These are phyloP conservation scores for Pelagia noctiluca DNA, from an alignment of 30 jellyfish, hydroid and myxozoan genomes.

Conservation along the genomic window DNA sequence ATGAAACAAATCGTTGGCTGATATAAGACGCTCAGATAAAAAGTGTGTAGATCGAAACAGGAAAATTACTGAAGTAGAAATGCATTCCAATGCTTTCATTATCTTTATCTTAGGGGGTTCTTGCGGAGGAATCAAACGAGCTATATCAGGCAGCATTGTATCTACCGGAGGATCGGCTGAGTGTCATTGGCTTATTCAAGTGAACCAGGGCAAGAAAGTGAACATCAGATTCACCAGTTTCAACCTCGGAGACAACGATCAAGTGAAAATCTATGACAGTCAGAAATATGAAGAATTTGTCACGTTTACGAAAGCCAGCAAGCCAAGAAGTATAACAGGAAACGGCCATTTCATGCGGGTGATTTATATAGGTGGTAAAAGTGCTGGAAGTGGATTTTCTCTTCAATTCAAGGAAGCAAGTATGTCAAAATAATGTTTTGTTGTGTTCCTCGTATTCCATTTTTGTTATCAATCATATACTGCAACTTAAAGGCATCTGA, in stretches of 20 bases:
- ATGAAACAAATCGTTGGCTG: too few species aligned
- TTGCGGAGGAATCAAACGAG: conserved; percentile 65
- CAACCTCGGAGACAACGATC: conserved; percentile 61
- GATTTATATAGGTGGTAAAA: conserved; percentile 62
- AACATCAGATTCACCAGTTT: conserved; percentile 57
- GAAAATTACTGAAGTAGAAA: too few species aligned
- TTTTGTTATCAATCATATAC: too few species aligned
- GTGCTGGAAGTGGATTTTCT: conserved; percentile 67
- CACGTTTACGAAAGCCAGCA: conserved; percentile 61
- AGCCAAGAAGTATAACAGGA: conserved; percentile 82
- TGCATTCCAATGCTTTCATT: not conserved
- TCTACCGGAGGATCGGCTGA: conserved; percentile 55
- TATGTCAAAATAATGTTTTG: too few species aligned
- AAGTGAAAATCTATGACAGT: conserved; percentile 75
- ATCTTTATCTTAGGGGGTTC: not conserved
- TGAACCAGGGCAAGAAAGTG: conserved; percentile 86
- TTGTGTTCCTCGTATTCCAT: too few species aligned
- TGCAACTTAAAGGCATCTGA: too few species aligned
- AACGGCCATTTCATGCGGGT: conserved; percentile 83
- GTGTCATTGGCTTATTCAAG: conserved; percentile 94
- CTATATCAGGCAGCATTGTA: conserved; percentile 52
- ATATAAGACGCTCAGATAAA: too few species aligned
- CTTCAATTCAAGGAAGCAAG: conserved; percentile 76
- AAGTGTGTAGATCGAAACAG: too few species aligned
- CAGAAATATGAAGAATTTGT: conserved; percentile 74